Base-by-base conservation (phyloP, 2,888 invertebrate species). In the Pecten maximus region DNA sequence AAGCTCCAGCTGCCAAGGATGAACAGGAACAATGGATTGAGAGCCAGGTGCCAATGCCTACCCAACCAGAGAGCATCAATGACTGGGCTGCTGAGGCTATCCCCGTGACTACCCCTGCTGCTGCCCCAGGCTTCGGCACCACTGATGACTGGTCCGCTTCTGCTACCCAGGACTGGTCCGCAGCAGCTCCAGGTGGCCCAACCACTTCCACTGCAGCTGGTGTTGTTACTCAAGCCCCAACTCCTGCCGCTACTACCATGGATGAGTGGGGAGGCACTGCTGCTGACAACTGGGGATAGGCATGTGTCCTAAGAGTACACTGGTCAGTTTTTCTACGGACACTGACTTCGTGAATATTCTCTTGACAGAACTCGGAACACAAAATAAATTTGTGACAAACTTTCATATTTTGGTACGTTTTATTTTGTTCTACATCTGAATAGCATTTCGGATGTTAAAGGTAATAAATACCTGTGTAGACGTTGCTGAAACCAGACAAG, bases 61-160 rank as follows among this genome's bases (percentile, higher is more conserved):
- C 88, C 40, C 92, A 87, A 48, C 88, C 86, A 88, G 93, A 88
- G 92, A 95, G 95, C 89, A 95, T 96, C 16, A 94, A 94, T 90
- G 96, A 96, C 93, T 96, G 96, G 96, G 96, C 96, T 40, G 92
- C 94, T 35, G 96, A 96, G 88, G 89, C 94, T n/a, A 93, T 94
- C 89, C 92, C 92, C n/a, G 93, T 92, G 16, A 94, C 94, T 15
- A 92, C 93, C 35, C 91, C 95, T 16, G 92, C 94, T 3, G 91
- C 93, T 8, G 91, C 93, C 40, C 93, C 92, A 35, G 91, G 93
- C 48, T 93, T 93, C 40, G 91, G 89, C 87, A 92, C 93, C 28
- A 92, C 94, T 40, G 94, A 95, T 19, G 95, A 95, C 91, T 94
- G 94, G 94, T 92, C 94, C 6, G 93, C 94, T 23, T 50, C 87